Evolutionary conservation across 2,113 vertebrate genomes (phyloP), one percentile per base, ranked within the genome.

Genomic region (Casuarius casuarius): DNA sequence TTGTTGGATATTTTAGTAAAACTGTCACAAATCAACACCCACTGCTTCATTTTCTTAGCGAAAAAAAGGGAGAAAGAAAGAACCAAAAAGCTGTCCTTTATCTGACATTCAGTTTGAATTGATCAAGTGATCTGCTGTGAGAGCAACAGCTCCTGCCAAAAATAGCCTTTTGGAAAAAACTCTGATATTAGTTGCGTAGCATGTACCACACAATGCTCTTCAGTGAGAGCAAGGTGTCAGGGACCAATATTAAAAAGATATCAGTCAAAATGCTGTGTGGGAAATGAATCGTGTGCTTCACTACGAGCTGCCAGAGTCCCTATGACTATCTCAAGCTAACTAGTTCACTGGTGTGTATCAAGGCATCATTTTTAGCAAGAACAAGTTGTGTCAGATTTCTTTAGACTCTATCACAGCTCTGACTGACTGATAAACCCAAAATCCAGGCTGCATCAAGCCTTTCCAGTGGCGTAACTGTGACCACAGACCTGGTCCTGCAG

Each of bases 1-100:
- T 96, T 92, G 91, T 94, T 68, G 79, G 95, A 89, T 97, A 97
- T 97, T 98, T 97, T 93, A 97, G 97, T 93, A 94, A 93, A 97
- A 94, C 88, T 93, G 92, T 95, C 88, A 95, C 58, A 96, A 95
- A 96, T 96, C 92, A 92, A 79, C 62, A 88, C 86, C 96, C 87
- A 95, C 90, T 33, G 82, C 84, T 95, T 96, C 87, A 11, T 97
- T 97, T 97, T 84, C 86, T 97, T 90, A 94, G 72, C 83, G 92
- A 94, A 68, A 29, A 65, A 90, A 77, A 48, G 12, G 26, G 9
- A 38, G 74, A 88, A 70, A 78, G 49, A 83, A 35, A 77, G 72
- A 70, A 81, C 46, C 22, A 46, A 77, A 84, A 79, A 94, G 71
- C 51, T 16, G 17, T 91, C 97, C 94, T 95, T 95, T 85, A 73